Evolutionary conservation across 64 coral and sea anemone genomes (phyloP), one percentile per base, ranked within the genome.

Genomic region (Anthopleura sola): DNA sequence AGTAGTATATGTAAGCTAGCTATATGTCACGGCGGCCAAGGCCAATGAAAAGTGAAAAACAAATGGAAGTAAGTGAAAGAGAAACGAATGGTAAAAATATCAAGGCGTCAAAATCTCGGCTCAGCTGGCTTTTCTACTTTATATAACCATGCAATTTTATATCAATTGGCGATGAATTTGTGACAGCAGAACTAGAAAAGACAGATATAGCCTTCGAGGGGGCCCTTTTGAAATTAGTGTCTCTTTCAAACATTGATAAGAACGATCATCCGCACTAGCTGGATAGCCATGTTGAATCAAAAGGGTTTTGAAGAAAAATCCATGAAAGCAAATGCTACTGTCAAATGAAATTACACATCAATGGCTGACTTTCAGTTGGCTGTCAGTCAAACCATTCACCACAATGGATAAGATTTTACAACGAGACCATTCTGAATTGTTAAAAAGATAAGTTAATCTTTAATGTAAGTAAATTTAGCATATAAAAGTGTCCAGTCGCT

Each of bases 391-490:
- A 26, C 28, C 29, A 7, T 26, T 62, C n/a, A 32, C 66, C n/a
- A 34, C 13, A 71, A 71, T 31, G 66, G 66, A 71, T 71, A 71
- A 33, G 29, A 16, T 34, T 71, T 71, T 71, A 71, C 66, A 71
- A 32, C 28, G 29, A 71, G 66, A 71, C 28, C 14, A 28, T 71
- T 71, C 31, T 15, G 66, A 32, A 71, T 32, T 71, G 66, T 71
- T 71, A 71, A 71, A 71, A 71, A 71, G 66, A 71, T 71, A 71
- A 71, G 66, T 34, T 29, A 71, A 71, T 71, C 66, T 71, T 31
- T 17, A 71, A 71, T 71, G 66, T 71, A 71, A 71, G 66, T 71
- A 71, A 71, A 71, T 71, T 71, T 71, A 71, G 66, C 66, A 71
- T 71, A 71, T 71, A 71, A 71, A 71, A 71, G 66, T 32, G 66